Conservation (phyloP, 2,888 invertebrate species). For the Acleris holmiana region DNA sequence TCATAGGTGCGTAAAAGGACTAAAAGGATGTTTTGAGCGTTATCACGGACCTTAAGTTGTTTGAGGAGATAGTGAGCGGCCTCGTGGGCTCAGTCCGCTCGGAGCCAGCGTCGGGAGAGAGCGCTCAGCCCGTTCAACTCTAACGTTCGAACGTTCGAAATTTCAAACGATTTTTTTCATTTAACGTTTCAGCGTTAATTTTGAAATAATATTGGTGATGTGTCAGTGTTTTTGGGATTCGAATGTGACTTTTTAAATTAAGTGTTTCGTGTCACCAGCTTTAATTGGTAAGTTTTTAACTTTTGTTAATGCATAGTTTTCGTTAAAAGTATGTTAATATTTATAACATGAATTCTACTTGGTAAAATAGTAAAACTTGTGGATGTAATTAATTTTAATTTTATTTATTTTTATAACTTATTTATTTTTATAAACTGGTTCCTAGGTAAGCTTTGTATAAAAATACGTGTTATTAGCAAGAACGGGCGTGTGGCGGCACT, state of each 20-base stretch:
- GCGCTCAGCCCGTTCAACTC: constrained; percentile 63
- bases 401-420: too few relatives aligned
- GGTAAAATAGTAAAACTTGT: too few relatives aligned
- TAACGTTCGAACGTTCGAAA: constrained; percentile 48
- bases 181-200: constrained; percentile 28
- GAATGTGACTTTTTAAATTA: constrained; percentile 40
- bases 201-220: constrained; percentile 33
- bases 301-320: not conserved
- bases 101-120: constrained; percentile 61
- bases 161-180: constrained; percentile 32
- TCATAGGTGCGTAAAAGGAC: constrained; percentile 41
- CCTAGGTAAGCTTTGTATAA: constrained; percentile 32
- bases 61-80: constrained; percentile 69
- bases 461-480: constrained; percentile 46
- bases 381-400: too few relatives aligned
- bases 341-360: too few relatives aligned
- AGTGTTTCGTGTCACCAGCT: constrained; percentile 7
- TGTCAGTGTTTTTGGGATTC: constrained; percentile 37
- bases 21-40: constrained; percentile 63
- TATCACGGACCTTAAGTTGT: constrained; percentile 72
- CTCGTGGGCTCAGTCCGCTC: constrained; percentile 58
- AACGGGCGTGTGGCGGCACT: constrained; percentile 39
- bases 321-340: too few relatives aligned
- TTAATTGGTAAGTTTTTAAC: constrained; percentile 20
- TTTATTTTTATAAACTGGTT: constrained; percentile 35